Conservation (phyloP, 2,113 vertebrate species). For the Neodon shergylaensis region DNA sequence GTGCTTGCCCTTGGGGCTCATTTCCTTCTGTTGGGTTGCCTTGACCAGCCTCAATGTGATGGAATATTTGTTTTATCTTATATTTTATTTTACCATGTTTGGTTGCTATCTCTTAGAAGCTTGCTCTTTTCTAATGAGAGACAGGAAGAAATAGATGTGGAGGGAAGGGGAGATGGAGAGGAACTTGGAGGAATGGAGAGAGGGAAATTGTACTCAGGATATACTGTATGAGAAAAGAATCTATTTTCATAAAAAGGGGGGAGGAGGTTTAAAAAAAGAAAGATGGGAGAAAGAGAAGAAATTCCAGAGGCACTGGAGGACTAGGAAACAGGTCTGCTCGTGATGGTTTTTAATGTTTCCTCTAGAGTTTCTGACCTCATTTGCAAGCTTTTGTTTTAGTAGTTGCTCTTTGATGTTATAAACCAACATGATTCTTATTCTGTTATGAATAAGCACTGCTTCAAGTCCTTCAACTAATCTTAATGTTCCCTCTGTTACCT, state of each 20-base stretch:
- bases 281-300: neutral
- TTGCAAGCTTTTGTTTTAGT: neutral
- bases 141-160: neutral
- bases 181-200: neutral
- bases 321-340: neutral
- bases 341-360: neutral
- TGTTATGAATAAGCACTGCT: neutral
- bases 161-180: neutral
- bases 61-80: neutral
- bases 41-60: neutral
- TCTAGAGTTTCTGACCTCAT: neutral
- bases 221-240: neutral
- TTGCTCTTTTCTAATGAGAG: neutral
- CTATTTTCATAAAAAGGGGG: neutral
- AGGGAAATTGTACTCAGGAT: neutral
- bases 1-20: neutral
- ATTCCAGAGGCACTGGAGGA: neutral
- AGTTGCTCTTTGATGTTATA: neutral
- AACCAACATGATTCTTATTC: neutral
- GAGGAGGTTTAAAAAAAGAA: neutral
- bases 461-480: neutral
- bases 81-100: neutral
- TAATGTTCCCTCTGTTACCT: neutral
- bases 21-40: neutral
- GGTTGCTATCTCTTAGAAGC: neutral